Base-by-base conservation (phyloP, 2,113 vertebrate species). In the Pluvialis apricaria region DNA sequence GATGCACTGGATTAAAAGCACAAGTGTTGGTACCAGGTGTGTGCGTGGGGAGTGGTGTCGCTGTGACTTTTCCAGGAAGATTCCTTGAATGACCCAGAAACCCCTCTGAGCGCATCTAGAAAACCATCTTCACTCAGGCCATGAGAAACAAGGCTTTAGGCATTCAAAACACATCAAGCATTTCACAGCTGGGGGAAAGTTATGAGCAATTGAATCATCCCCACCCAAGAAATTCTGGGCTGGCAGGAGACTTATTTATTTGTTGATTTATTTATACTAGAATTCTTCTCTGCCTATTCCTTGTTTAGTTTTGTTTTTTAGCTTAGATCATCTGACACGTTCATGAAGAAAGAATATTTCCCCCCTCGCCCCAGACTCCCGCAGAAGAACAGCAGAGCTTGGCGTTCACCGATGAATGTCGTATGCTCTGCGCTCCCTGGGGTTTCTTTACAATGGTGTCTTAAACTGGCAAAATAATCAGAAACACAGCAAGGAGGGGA, bases 191-290 rank as follows among this genome's bases (percentile, higher is more conserved):
- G 45, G 60, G 76, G 78, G 47, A 85, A 83, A 79, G n/a, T 79
- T 96, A 40, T 3, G 32, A 92, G 89, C 75, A 88, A 79, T 38
- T 55, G 82, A 90, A 79, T 85, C 51, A 90, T 54, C 69, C 82
- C 76, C 4, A 2, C 64, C 51, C 61, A 64, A 87, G 62, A 91
- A 92, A 78, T 75, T 85, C 64, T 87, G 82, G 66, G 65, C 58
- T 92, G 68, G 61, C 71, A 95, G 75, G 65, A 90, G 68, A 58
- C 65, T 69, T 95, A 86, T 95, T 95, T 96, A 88, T 97, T 97
- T 96, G 78, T 88, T 96, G 88, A 61, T 92, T 91, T 96, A 96
- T 97, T 97, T 97, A 94, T 96, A 95, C 82, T 49, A 76, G 71
- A 82, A 71, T 94, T 81, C 85, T 96, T 79, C 82, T 90, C 71